Percentiles rank a stretch among this genome's conserved stretches.
Evolutionary conservation across 2,888 invertebrate genomes (phyloP).

Genomic region (Crocallis elinguaria): DNA sequence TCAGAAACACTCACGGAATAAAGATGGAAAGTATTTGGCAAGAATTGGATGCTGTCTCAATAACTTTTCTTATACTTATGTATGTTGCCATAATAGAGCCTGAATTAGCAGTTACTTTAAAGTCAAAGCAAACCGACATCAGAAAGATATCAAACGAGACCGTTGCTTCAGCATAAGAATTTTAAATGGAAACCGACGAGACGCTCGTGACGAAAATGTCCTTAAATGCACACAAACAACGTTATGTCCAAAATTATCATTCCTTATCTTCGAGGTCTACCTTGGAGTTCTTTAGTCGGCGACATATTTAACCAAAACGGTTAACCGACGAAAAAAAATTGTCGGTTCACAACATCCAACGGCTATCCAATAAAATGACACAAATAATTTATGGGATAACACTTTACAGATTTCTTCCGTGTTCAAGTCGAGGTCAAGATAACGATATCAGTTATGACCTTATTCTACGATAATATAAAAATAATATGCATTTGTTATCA

Average conservation of each 20-base stretch:
- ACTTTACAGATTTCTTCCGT: constrained; percentile 70
- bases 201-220: constrained; percentile 50
- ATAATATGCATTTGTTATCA: constrained; percentile 69
- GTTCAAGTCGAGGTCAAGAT: constrained; percentile 67
- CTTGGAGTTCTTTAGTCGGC: constrained; percentile 73
- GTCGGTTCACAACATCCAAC: constrained; percentile 29
- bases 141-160: constrained; percentile 18
- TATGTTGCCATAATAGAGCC: no score
- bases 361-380: constrained; percentile 41
- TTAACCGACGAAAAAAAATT: constrained; percentile 59
- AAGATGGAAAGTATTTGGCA: no score
- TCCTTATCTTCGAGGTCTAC: constrained; percentile 79
- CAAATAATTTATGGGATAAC: constrained; percentile 60
- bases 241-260: constrained; percentile 75
- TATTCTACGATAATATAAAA: constrained; percentile 59
- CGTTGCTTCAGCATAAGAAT: constrained; percentile 19
- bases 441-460: constrained; percentile 70
- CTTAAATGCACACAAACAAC: constrained; percentile 56
- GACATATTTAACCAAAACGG: constrained; percentile 69
- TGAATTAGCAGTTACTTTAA: constrained; percentile 14
- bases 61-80: no score
- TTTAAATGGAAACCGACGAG: constrained; percentile 30
- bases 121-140: constrained; percentile 18
- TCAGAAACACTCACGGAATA: no score
- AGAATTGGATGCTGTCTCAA: no score